Evolutionary conservation across 2,113 vertebrate genomes (phyloP).

Genomic region (Drymodes brunneopygia): DNA sequence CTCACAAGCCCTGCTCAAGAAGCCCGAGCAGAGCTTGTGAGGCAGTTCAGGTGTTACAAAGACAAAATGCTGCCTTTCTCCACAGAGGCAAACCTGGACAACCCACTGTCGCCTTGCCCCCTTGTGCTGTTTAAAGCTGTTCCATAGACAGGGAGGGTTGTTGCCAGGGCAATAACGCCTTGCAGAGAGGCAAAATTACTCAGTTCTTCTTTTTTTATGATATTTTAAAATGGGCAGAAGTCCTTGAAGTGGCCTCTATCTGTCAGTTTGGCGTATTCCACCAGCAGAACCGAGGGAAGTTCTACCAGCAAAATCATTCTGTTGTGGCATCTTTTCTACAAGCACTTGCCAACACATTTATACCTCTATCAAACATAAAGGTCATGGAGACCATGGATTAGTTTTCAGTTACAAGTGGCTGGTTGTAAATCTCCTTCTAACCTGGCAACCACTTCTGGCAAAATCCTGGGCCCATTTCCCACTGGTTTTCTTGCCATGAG

Average conservation of each 20-base stretch:
- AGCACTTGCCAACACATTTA: neutral
- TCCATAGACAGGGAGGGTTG: neutral
- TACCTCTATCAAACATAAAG: neutral
- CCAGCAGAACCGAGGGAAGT: neutral
- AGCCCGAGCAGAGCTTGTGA: neutral
- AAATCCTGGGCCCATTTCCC: neutral
- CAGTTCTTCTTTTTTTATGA: neutral
- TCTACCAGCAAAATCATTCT: neutral
- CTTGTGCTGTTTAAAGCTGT: neutral
- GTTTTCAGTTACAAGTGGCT: neutral
- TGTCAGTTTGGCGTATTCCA: neutral
- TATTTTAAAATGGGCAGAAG: neutral
- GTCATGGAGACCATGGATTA: neutral
- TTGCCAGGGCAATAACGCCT: neutral
- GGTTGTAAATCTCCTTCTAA: neutral
- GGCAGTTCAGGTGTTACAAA: neutral
- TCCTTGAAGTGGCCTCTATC: neutral
- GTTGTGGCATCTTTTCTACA: neutral
- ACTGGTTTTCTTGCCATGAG: neutral
- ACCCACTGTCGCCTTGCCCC: neutral
- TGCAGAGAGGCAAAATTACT: neutral
- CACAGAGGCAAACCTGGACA: neutral
- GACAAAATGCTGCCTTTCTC: neutral
- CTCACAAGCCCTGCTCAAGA: accelerated
- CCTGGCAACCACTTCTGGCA: neutral